Base-by-base conservation (phyloP, 2,888 invertebrate species). In the Leistus spinibarbis region DNA sequence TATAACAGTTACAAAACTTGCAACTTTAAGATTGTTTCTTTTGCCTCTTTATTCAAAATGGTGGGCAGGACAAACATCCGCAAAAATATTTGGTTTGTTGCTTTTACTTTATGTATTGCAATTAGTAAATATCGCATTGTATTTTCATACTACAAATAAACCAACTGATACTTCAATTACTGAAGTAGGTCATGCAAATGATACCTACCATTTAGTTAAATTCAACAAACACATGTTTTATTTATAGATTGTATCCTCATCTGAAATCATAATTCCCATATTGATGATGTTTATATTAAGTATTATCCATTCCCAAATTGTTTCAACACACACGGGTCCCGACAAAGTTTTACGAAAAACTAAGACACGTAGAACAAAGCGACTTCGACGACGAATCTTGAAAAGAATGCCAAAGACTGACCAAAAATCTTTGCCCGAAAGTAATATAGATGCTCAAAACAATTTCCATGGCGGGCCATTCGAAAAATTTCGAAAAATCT, bases 41-140 rank as follows among this genome's bases (percentile, higher is more conserved):
- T 88, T 98, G 74, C 98, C 98, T 2, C 88, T 93, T 17, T 92
- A 95, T 82, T 91, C 91, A 82, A 91, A 90, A 84, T 98, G 97
- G 97, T 98, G 95, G 95, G 91, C 92, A 54, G 91, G 92, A 81
- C 97, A 97, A 86, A 97, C 97, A 4, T 95, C 95, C 5, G 87
- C 89, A 3, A 88, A 89, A 77, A 91, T 95, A 79, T 95, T 94
- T 82, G 86, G 88, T 76, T 88, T 95, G 79, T 89, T 97, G 73
- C 86, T 95, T 23, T 86, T 90, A n/a, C 86, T 97, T 24, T 97
- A 97, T 87, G 81, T 91, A 67, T 87, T 94, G 79, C 95, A 96
- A 86, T 82, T 91, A 66, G 79, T 90, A 78, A 93, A 92, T 82
- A 87, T 90, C 69, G 84, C 85, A 16, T 80, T 91, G 66, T 92